These are phyloP conservation scores for Diorhabda elongata DNA, from an alignment of 1,140 invertebrate species.

Conservation along the genomic window DNA sequence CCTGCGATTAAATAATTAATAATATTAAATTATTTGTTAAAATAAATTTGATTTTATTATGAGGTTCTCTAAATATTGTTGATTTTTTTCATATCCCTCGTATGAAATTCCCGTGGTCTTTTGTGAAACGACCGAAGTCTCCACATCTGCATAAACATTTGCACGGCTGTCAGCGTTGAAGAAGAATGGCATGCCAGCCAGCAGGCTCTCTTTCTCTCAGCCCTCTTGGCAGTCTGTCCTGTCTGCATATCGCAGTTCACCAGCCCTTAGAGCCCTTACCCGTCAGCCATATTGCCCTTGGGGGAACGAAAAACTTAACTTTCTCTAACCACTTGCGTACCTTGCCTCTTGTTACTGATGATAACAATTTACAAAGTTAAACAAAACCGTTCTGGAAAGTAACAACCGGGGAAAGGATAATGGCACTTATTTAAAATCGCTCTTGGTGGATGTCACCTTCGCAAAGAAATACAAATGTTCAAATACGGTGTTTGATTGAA, in stretches of 20 bases:
- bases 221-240: background rate
- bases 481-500: too few species aligned
- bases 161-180: constrained; percentile 36
- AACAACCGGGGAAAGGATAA: too few species aligned
- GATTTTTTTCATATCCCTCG: background rate
- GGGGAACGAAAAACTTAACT: background rate
- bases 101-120: background rate
- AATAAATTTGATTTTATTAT: too few species aligned
- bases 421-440: too few species aligned
- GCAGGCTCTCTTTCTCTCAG: constrained; percentile 17
- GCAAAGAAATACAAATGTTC: too few species aligned
- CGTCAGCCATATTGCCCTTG: background rate
- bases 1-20: too few species aligned
- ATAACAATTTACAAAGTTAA: background rate
- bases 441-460: too few species aligned
- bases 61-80: too few species aligned
- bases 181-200: constrained; percentile 33
- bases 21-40: too few species aligned
- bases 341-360: background rate
- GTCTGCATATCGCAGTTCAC: constrained; percentile 1
- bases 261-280: background rate
- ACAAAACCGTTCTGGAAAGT: background rate
- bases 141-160: constrained; percentile 39
- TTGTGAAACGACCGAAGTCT: background rate
- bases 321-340: background rate